Evolutionary conservation across 2,113 vertebrate species (phyloP).

Genomic region (Ceyx cyanopectus): DNA sequence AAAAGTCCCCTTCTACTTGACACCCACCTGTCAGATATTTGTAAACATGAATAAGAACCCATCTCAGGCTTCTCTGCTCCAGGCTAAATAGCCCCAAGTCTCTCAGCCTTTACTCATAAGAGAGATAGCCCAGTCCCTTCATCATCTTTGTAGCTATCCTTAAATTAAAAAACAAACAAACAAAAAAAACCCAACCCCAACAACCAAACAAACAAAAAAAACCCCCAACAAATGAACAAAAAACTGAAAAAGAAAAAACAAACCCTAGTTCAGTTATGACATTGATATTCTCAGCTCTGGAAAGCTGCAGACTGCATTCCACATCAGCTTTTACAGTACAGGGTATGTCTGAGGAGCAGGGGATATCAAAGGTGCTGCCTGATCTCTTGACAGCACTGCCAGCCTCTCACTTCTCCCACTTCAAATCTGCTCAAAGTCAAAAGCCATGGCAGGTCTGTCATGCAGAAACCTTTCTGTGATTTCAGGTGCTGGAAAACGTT

Average conservation of each 20-base stretch:
- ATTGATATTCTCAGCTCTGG: neutral
- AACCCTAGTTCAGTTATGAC: neutral
- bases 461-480: neutral
- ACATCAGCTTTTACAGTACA: neutral
- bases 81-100: too few relatives aligned
- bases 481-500: neutral
- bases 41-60: too few relatives aligned
- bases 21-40: too few relatives aligned
- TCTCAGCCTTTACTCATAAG: too few relatives aligned
- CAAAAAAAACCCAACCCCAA: too few relatives aligned
- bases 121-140: too few relatives aligned
- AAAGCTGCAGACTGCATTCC: neutral
- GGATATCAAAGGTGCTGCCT: neutral
- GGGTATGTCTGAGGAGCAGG: rapidly evolving
- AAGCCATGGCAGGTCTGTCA: neutral
- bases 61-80: too few relatives aligned
- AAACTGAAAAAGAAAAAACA: neutral
- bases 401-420: neutral
- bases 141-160: too few relatives aligned
- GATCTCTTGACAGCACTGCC: rapidly evolving
- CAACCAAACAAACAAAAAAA: too few relatives aligned
- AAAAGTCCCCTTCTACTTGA: too few relatives aligned
- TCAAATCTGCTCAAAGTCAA: neutral
- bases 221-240: too few relatives aligned
- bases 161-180: neutral